A percentile compares a stretch with the other conserved stretches of the same genome.
These are phyloP conservation scores for Agrochola circellaris DNA, from an alignment of 2,888 invertebrate species.

Conservation along the genomic window DNA sequence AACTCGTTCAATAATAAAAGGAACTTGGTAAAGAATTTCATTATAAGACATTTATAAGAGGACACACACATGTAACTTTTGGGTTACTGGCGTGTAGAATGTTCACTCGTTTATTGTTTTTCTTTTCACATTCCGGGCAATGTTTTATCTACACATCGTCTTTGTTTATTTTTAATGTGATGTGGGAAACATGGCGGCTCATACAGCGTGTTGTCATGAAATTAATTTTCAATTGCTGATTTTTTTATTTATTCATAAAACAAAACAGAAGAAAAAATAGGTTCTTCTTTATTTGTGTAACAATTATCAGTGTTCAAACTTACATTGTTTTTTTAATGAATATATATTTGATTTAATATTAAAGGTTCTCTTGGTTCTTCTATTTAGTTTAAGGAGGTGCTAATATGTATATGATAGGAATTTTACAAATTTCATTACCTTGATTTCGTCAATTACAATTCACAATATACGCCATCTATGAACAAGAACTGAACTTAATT, in stretches of 20 bases:
- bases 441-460: background rate
- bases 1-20: conserved; percentile 38
- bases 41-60: conserved; percentile 31
- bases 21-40: conserved; percentile 45
- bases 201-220: background rate
- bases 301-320: background rate
- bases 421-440: background rate
- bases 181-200: background rate
- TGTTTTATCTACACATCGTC: conserved; percentile 2
- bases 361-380: background rate
- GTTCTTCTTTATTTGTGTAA: background rate
- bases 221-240: background rate
- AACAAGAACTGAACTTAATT: background rate
- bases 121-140: conserved; percentile 25
- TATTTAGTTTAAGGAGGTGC: background rate
- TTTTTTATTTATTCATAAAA: background rate
- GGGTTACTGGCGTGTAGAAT: conserved; percentile 35
- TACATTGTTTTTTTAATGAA: background rate
- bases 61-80: conserved; percentile 27
- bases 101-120: conserved; percentile 51
- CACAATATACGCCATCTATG: conserved; percentile 41
- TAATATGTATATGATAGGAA: background rate
- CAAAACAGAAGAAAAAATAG: background rate
- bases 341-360: background rate
- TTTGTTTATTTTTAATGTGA: conserved; percentile 16